Evolutionary conservation across 30 jellyfish, hydroid and myxozoan genomes (phyloP).

Genomic region (Morbakka virulenta): DNA sequence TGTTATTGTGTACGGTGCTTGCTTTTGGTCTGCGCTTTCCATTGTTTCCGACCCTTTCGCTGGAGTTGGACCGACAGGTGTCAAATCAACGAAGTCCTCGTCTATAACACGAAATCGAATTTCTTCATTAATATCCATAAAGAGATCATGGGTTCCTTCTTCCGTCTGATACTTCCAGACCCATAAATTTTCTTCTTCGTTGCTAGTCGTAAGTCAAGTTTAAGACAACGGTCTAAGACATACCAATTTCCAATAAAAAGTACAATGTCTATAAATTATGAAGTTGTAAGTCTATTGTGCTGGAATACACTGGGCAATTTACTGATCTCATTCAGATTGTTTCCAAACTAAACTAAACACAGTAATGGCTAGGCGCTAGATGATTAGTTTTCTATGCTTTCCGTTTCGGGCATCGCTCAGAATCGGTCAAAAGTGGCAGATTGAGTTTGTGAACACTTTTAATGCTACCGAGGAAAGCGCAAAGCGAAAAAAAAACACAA

Average conservation of each 20-base stretch:
- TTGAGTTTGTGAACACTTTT: no score
- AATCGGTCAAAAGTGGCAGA: no score
- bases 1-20: conserved; percentile 75
- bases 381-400: no score
- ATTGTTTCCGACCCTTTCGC: conserved; percentile 52
- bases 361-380: no score
- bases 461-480: no score
- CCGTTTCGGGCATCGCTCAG: no score
- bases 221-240: neutral
- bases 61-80: conserved; percentile 92
- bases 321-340: no score
- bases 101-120: conserved; percentile 87
- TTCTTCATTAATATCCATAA: conserved; percentile 91
- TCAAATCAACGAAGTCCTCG: conserved; percentile 91
- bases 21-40: conserved; percentile 57
- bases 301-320: no score
- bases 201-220: conserved; percentile 40
- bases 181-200: conserved; percentile 95
- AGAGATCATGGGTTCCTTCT: conserved; percentile 95
- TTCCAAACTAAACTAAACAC: no score
- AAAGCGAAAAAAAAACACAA: no score
- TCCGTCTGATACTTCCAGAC: conserved; percentile 97
- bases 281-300: no score
- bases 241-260: neutral
- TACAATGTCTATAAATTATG: no score